Evolutionary conservation across 2,797 vertebrate species (phyloP).

Genomic region (Coilia nasus): DNA sequence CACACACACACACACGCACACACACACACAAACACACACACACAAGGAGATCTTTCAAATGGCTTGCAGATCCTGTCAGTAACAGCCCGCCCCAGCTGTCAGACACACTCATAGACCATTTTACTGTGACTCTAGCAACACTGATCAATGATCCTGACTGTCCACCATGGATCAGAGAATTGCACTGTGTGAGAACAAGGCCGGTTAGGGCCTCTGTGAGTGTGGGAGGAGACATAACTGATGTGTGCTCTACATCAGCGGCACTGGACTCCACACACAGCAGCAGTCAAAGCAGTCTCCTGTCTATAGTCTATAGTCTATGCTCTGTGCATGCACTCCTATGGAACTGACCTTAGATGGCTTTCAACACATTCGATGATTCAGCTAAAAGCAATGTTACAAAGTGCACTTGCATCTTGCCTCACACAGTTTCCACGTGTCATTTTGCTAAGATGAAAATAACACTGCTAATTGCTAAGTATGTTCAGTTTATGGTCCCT

Average conservation of each 20-base stretch:
- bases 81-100: background rate
- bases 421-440: background rate
- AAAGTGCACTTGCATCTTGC: background rate
- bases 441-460: background rate
- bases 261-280: background rate
- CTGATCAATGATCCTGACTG: slow-evolving; percentile 15
- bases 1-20: background rate
- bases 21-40: background rate
- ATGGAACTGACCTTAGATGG: background rate
- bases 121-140: background rate
- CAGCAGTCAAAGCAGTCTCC: background rate
- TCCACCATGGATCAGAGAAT: background rate
- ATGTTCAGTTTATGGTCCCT: no score
- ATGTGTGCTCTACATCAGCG: background rate
- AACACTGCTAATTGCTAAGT: background rate
- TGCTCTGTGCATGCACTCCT: background rate
- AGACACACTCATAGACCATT: slow-evolving; percentile 16
- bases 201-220: background rate
- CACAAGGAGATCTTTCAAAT: background rate
- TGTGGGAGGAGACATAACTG: background rate
- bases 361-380: background rate
- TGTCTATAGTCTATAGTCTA: background rate
- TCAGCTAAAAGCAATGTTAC: background rate
- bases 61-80: slow-evolving; percentile 3
- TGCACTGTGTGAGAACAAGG: background rate